Base-by-base conservation (phyloP, 2,113 vertebrate genomes). In the Hemicordylus capensis region DNA sequence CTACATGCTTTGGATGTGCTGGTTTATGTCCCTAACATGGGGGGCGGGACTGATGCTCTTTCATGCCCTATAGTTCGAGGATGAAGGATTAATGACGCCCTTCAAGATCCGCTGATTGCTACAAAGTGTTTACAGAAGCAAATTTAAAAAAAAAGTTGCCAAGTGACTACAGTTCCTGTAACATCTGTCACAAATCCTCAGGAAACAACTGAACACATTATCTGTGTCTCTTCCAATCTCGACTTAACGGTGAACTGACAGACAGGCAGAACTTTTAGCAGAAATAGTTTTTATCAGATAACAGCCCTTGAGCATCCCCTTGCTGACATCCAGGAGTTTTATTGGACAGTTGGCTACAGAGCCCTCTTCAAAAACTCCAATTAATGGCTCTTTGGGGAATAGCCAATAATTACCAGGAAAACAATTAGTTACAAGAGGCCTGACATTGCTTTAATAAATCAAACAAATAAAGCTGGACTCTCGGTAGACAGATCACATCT, bases 401-500 rank as follows among this genome's bases (percentile, higher is more conserved):
- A 72, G 70, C 67, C 76, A 79, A 73, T 79, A 85, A 85, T 80
- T 80, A 73, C 42, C 24, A 59, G 24, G 66, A 72, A 79, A 72
- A 70, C 24, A 79, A 85, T 85, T 72, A 79, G 67, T 72, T 79
- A 80, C 76, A 85, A 79, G 76, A 72, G 42, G 56, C 76, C 44
- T 51, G 76, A 48, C 76, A 73, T 72, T 19, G 6, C n/a, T 85
- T 80, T 79, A 85, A 85, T 85, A 79, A 72, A 85, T 73, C 66
- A 85, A 61, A 72, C 67, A 85, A 85, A 85, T 63, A 73, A 85
- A 79, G 56, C 56, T 31, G n/a, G 76, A 85, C 28, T 72, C 56
- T 72, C 37, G 7, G n/a, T 39, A 61, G 84, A 85, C 42, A 51
- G 54, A 61, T 72, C 66, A 44, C 76, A 79, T 48, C 56, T 79